Base-by-base conservation (phyloP, 2,113 vertebrate species). In the Cyanoramphus novaezelandiae region DNA sequence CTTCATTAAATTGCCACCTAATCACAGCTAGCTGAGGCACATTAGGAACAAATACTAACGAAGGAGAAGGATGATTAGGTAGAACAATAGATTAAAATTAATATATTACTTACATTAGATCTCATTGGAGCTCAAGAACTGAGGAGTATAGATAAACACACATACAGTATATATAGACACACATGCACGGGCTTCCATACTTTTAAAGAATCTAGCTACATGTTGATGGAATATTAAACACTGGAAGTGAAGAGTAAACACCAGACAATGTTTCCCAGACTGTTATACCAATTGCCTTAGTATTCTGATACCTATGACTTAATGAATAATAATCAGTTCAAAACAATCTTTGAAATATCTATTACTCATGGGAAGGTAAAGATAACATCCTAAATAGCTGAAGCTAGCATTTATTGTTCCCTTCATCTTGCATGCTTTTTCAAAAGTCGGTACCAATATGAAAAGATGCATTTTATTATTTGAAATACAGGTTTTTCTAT, bases 101-200 rank as follows among this genome's bases (percentile, higher is more conserved):
- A 9, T 39, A 1, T 6, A n/a, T 16, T 53, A 23, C 7, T 8
- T 28, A 37, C 8, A 17, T 31, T 27, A 31, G 74, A 59, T 55
- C 39, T 12, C 16, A 47, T 25, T 25, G 62, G 39, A 90, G 11
- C 13, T 67, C 20, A 49, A 20, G 44, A 50, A 43, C 2, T 7
- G 3, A 13, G 14, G 27, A 3, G 5, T 19, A 1, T 19, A 28
- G 37, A 33, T 8, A 35, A 1, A 41, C 20, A 27, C 12, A 27
- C 0, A 46, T 5, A 39, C 39, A 39, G 39, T 19, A 1, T 23
- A 28, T 43, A 33, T 8, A 35, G 1, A 41, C 20, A 33, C 15
- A 27, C 0, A 46, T 5, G 28, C 5, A 11, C 10, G 44, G 3
- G 7, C 10, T 78, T 84, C 37, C 74, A 8, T 11, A 31, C 77